Conservation (phyloP, 2,888 invertebrate genomes). For the Chloromyia formosa region DNA sequence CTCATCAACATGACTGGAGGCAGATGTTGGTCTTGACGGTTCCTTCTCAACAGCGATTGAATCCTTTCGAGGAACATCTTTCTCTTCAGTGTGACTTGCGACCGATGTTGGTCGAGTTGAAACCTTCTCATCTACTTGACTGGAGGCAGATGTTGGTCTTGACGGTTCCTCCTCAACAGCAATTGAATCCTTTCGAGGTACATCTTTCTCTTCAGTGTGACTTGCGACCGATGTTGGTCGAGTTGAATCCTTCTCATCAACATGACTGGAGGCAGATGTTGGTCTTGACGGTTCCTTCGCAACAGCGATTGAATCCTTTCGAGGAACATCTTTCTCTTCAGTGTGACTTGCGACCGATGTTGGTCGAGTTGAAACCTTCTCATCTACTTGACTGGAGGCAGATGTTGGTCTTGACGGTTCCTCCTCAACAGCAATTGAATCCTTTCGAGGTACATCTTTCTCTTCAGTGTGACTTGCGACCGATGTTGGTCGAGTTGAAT, state of each 20-base stretch:
- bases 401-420: constrained; percentile 33
- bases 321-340: constrained; percentile 33
- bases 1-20: constrained; percentile 50
- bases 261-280: constrained; percentile 36
- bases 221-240: neutral
- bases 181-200: neutral
- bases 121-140: constrained; percentile 45
- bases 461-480: constrained; percentile 26
- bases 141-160: constrained; percentile 56
- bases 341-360: constrained; percentile 25
- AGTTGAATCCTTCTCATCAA: constrained; percentile 6
- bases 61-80: constrained; percentile 13
- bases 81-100: constrained; percentile 46
- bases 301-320: constrained; percentile 47
- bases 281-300: constrained; percentile 46
- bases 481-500: constrained; percentile 46
- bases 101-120: constrained; percentile 53
- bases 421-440: constrained; percentile 26
- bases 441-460: constrained; percentile 45
- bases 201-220: neutral
- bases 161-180: constrained; percentile 51
- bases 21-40: constrained; percentile 53
- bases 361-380: constrained; percentile 36
- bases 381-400: neutral
- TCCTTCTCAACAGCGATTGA: constrained; percentile 45